These are phyloP conservation scores for Hirtodrosophila trivittata DNA, from an alignment of 2,888 invertebrate species.

Conservation along the genomic window DNA sequence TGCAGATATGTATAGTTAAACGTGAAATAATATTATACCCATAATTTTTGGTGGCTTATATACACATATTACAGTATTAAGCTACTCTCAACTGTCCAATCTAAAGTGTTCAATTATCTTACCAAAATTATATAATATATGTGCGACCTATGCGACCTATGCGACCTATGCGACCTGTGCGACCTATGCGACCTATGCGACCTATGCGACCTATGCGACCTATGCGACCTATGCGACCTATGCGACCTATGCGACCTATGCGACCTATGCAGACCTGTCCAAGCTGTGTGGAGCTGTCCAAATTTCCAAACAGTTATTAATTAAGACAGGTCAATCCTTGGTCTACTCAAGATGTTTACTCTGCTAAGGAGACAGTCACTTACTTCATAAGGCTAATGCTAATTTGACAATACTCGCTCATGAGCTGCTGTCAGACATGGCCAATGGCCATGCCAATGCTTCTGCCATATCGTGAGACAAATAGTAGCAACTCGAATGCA, in stretches of 20 bases:
- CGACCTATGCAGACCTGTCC: conserved; percentile 28
- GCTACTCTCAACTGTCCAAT: conserved; percentile 17
- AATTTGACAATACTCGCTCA: conserved; percentile 47
- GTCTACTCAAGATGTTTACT: not conserved
- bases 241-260: conserved; percentile 1
- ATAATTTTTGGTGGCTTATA: conserved; percentile 10
- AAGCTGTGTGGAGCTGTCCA: conserved; percentile 47
- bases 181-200: too few relatives aligned
- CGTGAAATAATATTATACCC: conserved; percentile 22
- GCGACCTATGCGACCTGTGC: too few relatives aligned
- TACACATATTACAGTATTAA: not conserved
- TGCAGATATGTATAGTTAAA: not conserved
- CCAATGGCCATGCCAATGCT: conserved; percentile 1
- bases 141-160: too few relatives aligned
- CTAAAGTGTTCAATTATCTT: conserved; percentile 33
- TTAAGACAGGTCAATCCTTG: conserved; percentile 37
- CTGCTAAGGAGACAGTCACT: conserved; percentile 14
- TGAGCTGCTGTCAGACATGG: conserved; percentile 25
- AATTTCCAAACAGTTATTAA: conserved; percentile 53
- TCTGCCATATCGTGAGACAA: conserved; percentile 47
- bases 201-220: too few relatives aligned
- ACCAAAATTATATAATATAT: too few relatives aligned
- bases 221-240: too few relatives aligned
- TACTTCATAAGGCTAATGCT: conserved; percentile 35
- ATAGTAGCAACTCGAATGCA: conserved; percentile 62